Percentiles rank a stretch among this genome's conserved stretches.
phyloP scores from a whole-genome alignment of 1,140 invertebrate species.

The Aphis craccivora region DNA sequence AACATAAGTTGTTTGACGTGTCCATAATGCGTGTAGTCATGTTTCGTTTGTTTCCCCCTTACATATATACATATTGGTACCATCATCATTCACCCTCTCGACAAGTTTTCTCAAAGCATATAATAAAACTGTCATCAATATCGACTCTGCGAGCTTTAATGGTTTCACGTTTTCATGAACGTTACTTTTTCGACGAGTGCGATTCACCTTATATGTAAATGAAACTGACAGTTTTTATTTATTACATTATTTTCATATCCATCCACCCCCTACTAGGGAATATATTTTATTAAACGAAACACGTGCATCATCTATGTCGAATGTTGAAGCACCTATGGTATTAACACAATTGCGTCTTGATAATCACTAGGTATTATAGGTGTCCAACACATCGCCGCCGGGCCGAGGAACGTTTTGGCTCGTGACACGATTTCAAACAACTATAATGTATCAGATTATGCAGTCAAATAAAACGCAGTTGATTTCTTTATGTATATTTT shows the following conservation, averaged over 20 bases:
- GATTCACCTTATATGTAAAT: slow-evolving; percentile 8
- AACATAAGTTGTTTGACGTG: slow-evolving; percentile 34
- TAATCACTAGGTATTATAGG: slow-evolving; percentile 38
- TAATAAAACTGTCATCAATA: slow-evolving; percentile 18
- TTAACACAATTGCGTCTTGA: slow-evolving; percentile 32
- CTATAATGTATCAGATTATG: neutral
- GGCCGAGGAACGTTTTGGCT: slow-evolving; percentile 24
- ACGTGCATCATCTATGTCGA: neutral
- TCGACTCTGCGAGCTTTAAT: neutral
- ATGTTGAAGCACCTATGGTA: neutral
- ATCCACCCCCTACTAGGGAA: neutral
- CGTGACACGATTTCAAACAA: neutral
- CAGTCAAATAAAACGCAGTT: neutral
- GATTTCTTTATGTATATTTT: neutral
- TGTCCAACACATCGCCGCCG: neutral
- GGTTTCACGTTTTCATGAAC: neutral
- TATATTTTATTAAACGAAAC: neutral
- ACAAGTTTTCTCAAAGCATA: neutral
- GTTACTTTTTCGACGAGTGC: neutral
- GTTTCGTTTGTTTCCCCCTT: slow-evolving; percentile 13
- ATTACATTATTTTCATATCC: neutral
- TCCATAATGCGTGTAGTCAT: slow-evolving; percentile 20
- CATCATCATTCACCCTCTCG: neutral
- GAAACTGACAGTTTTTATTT: slow-evolving; percentile 2
- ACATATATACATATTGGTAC: too few species aligned